phyloP scores from a whole-genome alignment of 92 coral and sea anemone species.

The Phenganax subtilis region DNA sequence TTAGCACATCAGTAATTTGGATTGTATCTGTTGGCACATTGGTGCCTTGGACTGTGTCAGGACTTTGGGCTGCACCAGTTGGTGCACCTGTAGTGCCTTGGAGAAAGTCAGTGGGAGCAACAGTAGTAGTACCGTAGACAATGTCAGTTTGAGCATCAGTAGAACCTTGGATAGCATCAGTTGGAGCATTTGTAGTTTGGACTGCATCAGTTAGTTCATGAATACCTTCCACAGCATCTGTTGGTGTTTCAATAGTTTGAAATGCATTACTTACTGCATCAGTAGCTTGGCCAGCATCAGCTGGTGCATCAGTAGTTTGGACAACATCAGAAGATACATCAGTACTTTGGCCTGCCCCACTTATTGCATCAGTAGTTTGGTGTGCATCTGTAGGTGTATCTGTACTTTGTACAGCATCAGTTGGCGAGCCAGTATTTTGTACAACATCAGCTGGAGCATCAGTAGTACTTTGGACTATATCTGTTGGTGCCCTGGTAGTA shows the following conservation, averaged over 20 bases:
- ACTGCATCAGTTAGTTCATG: conserved; percentile 11
- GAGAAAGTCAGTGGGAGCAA: neutral
- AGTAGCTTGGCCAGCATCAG: conserved; percentile 1
- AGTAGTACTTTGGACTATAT: conserved; percentile 20
- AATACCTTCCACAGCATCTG: neutral
- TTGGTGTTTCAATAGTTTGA: conserved; percentile 14
- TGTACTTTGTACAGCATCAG: neutral
- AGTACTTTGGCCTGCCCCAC: conserved; percentile 3
- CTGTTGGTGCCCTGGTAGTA: neutral
- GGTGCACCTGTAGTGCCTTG: neutral
- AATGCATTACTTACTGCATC: neutral
- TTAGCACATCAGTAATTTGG: conserved; percentile 7
- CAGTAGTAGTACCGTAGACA: neutral
- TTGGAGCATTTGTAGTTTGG: too few relatives aligned
- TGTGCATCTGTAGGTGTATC: neutral
- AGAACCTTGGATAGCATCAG: conserved; percentile 1
- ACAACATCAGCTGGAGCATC: neutral
- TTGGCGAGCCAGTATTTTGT: neutral
- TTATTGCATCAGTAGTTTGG: neutral
- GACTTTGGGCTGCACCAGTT: conserved; percentile 9
- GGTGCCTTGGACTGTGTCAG: conserved; percentile 2
- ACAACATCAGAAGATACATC: neutral
- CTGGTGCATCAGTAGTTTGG: conserved; percentile 15
- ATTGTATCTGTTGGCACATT: neutral
- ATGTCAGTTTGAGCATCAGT: neutral